Conservation (phyloP, 2,888 invertebrate genomes). For the Diloba caeruleocephala region DNA sequence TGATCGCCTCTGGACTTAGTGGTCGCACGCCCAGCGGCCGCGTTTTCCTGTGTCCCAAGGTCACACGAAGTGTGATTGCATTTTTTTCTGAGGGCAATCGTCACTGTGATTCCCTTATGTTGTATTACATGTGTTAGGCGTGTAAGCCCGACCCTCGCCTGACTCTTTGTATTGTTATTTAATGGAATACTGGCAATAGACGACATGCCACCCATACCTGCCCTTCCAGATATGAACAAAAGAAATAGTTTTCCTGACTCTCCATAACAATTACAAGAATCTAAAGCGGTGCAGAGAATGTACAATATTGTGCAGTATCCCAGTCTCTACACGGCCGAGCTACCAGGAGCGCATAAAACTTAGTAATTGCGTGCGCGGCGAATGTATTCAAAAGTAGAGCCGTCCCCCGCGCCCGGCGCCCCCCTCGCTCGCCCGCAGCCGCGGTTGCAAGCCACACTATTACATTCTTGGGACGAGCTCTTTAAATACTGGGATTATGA, state of each 20-base stretch:
- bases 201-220: too few species aligned
- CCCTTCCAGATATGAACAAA: too few species aligned
- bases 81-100: too few species aligned
- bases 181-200: too few species aligned
- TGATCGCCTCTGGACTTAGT: too few species aligned
- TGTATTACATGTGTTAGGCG: too few species aligned
- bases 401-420: not conserved
- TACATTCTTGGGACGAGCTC: conserved; percentile 47
- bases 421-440: not conserved
- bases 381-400: conserved; percentile 48
- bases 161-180: too few species aligned
- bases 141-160: too few species aligned
- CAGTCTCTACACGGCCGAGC: not conserved
- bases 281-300: not conserved
- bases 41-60: too few species aligned
- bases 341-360: conserved; percentile 46
- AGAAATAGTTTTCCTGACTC: not conserved
- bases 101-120: too few species aligned
- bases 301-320: not conserved
- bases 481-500: conserved; percentile 53
- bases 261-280: not conserved
- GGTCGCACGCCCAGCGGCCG: too few species aligned
- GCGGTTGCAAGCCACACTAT: conserved; percentile 34
- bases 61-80: too few species aligned
- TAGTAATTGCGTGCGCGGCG: conserved; percentile 51